A percentile compares a stretch with the other conserved stretches of the same genome.
These are phyloP conservation scores for Scophthalmus maximus DNA, from an alignment of 2,113 vertebrate genomes.

Conservation along the genomic window DNA sequence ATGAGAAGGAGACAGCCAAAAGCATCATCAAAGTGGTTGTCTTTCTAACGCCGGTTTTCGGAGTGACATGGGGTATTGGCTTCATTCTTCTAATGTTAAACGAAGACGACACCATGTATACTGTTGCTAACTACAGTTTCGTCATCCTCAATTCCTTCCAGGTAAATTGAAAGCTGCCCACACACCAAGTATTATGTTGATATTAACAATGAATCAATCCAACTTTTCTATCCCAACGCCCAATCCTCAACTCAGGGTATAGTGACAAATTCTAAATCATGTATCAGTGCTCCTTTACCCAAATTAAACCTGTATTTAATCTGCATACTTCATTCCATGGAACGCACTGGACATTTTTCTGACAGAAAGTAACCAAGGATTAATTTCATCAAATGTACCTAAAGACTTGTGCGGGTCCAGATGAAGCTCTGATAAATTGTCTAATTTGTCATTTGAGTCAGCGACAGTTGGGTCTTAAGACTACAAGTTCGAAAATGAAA, in stretches of 20 bases:
- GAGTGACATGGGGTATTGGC: constrained; percentile 83
- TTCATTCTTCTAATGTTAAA: constrained; percentile 60
- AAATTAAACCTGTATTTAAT: too few relatives aligned
- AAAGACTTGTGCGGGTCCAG: too few relatives aligned
- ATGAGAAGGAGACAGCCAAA: constrained; percentile 80
- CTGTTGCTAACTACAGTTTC: constrained; percentile 66
- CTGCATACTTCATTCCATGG: too few relatives aligned
- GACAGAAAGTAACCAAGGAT: too few relatives aligned
- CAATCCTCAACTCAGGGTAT: neutral
- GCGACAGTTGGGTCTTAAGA: too few relatives aligned
- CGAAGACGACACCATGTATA: accelerated
- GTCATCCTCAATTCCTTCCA: constrained; percentile 84
- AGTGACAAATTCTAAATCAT: neutral
- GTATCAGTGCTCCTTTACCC: neutral
- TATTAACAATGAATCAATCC: neutral
- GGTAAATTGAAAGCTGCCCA: constrained; percentile 67
- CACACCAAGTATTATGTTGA: neutral
- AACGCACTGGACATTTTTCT: too few relatives aligned
- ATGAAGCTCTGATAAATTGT: too few relatives aligned
- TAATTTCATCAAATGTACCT: too few relatives aligned
- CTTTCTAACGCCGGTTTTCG: constrained; percentile 83
- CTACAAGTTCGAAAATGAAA: too few relatives aligned
- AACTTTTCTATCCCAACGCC: too few relatives aligned
- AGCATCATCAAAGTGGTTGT: constrained; percentile 83
- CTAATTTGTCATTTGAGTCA: too few relatives aligned